Conservation (phyloP, 2,797 vertebrate genomes). For the Chaunax sp. region DNA sequence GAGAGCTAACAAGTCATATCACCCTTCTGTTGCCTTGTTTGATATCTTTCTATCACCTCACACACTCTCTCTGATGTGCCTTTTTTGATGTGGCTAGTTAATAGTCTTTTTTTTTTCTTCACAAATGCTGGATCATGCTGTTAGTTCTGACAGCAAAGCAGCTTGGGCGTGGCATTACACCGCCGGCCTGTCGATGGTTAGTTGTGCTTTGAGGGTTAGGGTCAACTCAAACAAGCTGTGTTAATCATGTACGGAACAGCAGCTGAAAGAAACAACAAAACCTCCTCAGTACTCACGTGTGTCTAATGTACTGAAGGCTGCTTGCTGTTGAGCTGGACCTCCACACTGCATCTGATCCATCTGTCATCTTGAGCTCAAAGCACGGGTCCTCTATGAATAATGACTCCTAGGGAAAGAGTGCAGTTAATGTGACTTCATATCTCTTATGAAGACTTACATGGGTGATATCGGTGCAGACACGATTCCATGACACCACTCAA, state of each 20-base stretch:
- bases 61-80: slow-evolving; percentile 31
- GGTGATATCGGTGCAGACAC: not conserved
- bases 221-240: slow-evolving; percentile 2
- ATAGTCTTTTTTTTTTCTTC: slow-evolving; percentile 36
- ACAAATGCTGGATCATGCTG: slow-evolving; percentile 30
- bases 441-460: not conserved
- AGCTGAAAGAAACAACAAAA: not conserved
- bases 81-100: slow-evolving; percentile 51
- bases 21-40: slow-evolving; percentile 20
- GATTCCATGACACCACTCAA: not conserved
- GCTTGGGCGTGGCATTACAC: slow-evolving; percentile 11
- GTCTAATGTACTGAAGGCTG: slow-evolving; percentile 27
- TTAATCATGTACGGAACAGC: slow-evolving; percentile 26
- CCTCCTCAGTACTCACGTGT: slow-evolving; percentile 44
- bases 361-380: slow-evolving; percentile 29
- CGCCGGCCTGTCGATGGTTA: not conserved
- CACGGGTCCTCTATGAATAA: slow-evolving; percentile 9
- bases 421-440: slow-evolving; percentile 23
- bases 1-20: slow-evolving; percentile 6
- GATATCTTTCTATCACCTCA: slow-evolving; percentile 8
- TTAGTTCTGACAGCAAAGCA: slow-evolving; percentile 42
- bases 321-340: slow-evolving; percentile 27
- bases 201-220: slow-evolving; percentile 25
- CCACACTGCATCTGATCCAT: slow-evolving; percentile 28
- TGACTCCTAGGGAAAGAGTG: slow-evolving; percentile 4